These are phyloP conservation scores for Pectinophora gossypiella DNA, from an alignment of 1,140 invertebrate species.

Conservation along the genomic window DNA sequence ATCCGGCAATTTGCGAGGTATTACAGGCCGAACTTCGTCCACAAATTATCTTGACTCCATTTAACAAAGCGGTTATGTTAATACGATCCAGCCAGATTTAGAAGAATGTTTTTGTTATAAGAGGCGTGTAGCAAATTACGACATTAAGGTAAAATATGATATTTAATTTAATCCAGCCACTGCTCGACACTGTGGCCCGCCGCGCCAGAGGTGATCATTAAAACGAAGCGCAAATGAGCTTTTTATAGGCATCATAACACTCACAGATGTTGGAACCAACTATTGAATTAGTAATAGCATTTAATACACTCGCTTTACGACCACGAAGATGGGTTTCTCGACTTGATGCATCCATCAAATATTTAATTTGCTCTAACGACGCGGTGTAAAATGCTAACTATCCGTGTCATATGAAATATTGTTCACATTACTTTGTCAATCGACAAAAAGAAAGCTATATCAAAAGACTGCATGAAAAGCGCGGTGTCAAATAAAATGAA, in stretches of 20 bases:
- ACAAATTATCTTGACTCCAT: slow-evolving; percentile 73
- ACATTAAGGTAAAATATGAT: slow-evolving; percentile 56
- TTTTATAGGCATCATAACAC: slow-evolving; percentile 53
- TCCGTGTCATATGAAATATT: neutral
- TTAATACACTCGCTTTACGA: slow-evolving; percentile 45
- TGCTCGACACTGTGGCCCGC: slow-evolving; percentile 19
- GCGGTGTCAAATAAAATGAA: slow-evolving; percentile 23
- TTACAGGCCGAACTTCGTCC: slow-evolving; percentile 69
- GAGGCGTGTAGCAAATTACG: slow-evolving; percentile 44
- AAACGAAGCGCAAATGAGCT: slow-evolving; percentile 40
- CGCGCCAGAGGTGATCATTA: slow-evolving; percentile 40
- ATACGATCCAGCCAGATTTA: slow-evolving; percentile 61
- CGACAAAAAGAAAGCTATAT: neutral
- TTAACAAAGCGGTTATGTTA: slow-evolving; percentile 72
- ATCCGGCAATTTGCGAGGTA: slow-evolving; percentile 73
- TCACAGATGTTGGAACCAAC: slow-evolving; percentile 46
- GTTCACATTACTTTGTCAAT: neutral
- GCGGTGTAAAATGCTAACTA: neutral
- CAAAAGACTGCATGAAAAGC: slow-evolving; percentile 1
- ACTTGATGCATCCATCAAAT: slow-evolving; percentile 31
- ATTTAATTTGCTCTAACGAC: slow-evolving; percentile 22
- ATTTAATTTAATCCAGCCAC: slow-evolving; percentile 42
- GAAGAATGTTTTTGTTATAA: slow-evolving; percentile 56
- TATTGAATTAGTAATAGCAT: slow-evolving; percentile 52
- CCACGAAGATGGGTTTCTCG: slow-evolving; percentile 22